A percentile compares a stretch with the other conserved stretches of the same genome.
Conservation (phyloP, 2,113 vertebrate species). For the Anarhynchus alexandrinus region DNA sequence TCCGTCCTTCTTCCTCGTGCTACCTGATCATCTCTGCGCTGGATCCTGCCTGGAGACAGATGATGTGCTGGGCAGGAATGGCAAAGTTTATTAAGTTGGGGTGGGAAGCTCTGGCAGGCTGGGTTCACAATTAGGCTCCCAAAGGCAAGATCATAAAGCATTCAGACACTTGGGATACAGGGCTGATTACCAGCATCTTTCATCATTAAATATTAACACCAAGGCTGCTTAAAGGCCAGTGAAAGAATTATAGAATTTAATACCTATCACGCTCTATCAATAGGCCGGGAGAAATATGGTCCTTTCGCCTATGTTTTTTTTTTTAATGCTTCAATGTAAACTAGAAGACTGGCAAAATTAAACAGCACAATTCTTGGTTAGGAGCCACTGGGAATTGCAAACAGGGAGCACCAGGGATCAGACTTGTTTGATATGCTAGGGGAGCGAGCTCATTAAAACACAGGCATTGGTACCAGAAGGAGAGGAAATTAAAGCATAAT, state of each 20-base stretch:
- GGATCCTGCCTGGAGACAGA: slow-evolving; percentile 40
- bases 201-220: slow-evolving; percentile 78
- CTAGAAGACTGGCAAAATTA: slow-evolving; percentile 64
- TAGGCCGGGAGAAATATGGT: slow-evolving; percentile 62
- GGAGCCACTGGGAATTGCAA: slow-evolving; percentile 61
- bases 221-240: slow-evolving; percentile 71
- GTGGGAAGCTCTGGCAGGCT: slow-evolving; percentile 54
- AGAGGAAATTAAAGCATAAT: slow-evolving; percentile 64
- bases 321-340: slow-evolving; percentile 58
- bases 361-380: slow-evolving; percentile 54
- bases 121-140: slow-evolving; percentile 72
- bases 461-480: slow-evolving; percentile 47
- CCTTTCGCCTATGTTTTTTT: background rate
- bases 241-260: slow-evolving; percentile 78
- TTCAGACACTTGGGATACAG: slow-evolving; percentile 69
- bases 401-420: slow-evolving; percentile 56
- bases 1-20: background rate
- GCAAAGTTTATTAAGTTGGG: slow-evolving; percentile 65
- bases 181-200: slow-evolving; percentile 76
- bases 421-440: slow-evolving; percentile 53
- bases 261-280: slow-evolving; percentile 69
- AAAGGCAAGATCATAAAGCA: slow-evolving; percentile 76
- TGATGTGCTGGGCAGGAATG: slow-evolving; percentile 22
- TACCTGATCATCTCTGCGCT: background rate
- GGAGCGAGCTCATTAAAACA: slow-evolving; percentile 56